These are phyloP conservation scores for Podarcis raffonei DNA, from an alignment of 2,113 vertebrate species.

Conservation along the genomic window DNA sequence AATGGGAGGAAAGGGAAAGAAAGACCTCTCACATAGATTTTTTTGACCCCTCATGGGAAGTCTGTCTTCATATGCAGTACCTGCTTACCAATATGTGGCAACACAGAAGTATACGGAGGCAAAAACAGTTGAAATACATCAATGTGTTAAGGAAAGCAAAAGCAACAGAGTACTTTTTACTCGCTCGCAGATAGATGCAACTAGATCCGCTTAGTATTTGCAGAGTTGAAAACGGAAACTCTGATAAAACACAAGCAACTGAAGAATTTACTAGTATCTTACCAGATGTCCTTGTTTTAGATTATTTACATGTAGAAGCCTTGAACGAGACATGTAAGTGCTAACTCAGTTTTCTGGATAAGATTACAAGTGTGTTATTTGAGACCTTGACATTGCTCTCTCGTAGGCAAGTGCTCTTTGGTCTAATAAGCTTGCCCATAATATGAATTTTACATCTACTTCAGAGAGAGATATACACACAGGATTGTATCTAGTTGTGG, in stretches of 20 bases:
- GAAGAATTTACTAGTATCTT: background rate
- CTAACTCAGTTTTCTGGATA: background rate
- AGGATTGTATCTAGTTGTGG: background rate
- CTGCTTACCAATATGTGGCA: background rate
- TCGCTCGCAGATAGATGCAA: background rate
- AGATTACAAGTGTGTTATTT: background rate
- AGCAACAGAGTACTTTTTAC: background rate
- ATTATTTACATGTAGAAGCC: background rate
- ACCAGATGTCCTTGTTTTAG: background rate
- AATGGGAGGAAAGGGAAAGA: background rate
- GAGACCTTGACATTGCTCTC: background rate
- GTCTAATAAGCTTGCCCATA: background rate
- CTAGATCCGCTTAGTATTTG: background rate
- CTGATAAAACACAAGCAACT: background rate
- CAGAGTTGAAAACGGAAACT: background rate
- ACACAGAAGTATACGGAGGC: background rate
- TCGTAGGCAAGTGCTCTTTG: background rate
- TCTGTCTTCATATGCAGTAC: background rate
- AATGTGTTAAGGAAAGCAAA: background rate
- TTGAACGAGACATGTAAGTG: background rate
- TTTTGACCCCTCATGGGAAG: background rate
- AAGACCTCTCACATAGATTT: background rate
- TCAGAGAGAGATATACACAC: background rate
- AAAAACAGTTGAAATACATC: background rate
- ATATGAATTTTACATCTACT: background rate